Percentiles rank a stretch among this genome's conserved stretches.
Conservation (phyloP, 37 sponge, comb jelly and placozoan species). For the Ephydatia muelleri region DNA sequence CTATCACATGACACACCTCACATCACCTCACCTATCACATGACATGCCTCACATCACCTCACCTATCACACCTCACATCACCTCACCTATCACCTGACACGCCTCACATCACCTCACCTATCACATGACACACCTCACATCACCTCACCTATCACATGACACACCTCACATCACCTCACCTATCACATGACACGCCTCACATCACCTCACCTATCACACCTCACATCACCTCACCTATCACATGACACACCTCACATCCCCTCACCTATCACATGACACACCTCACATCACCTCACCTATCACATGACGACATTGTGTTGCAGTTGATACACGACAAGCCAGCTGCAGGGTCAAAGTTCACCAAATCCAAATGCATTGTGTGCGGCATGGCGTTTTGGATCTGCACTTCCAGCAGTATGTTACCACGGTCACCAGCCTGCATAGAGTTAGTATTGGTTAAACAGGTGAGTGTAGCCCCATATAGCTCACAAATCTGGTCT, state of each 20-base stretch:
- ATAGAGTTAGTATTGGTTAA: not conserved
- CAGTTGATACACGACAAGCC: constrained; percentile 50
- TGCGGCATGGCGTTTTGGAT: constrained; percentile 79
- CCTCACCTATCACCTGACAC: not conserved
- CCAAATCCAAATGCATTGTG: constrained; percentile 75
- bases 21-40: constrained; percentile 7
- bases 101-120: not conserved
- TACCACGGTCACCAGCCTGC: constrained; percentile 38
- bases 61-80: not conserved
- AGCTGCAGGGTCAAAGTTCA: constrained; percentile 72
- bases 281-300: constrained; percentile 13
- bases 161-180: not conserved
- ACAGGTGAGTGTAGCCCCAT: not conserved
- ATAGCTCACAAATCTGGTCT: constrained; percentile 71
- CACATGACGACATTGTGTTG: constrained; percentile 25
- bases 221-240: not conserved
- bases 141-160: not conserved
- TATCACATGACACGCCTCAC: too few relatives aligned
- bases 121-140: not conserved
- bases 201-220: too few relatives aligned
- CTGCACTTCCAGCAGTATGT: constrained; percentile 82
- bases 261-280: not conserved
- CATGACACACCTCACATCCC: not conserved
- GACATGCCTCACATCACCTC: not conserved
- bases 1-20: not conserved